Percentiles rank a stretch among this genome's conserved stretches.
phyloP scores from a whole-genome alignment of 2,797 vertebrate genomes.

The Hippocampus kuda region DNA sequence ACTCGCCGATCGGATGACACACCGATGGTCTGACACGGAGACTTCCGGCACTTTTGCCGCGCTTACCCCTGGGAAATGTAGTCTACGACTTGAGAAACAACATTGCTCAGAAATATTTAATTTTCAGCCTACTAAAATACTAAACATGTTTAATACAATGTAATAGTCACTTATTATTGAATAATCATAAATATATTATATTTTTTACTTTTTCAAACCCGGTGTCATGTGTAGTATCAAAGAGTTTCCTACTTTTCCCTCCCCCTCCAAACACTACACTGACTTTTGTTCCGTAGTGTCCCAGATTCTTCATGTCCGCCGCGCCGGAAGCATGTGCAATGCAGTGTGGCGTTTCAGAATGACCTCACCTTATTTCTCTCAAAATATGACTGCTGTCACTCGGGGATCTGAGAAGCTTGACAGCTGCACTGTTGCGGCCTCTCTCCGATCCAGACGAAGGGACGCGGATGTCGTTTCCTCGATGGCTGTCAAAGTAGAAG shows the following conservation, averaged over 20 bases:
- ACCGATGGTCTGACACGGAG: constrained; percentile 24
- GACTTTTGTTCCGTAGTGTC: background rate
- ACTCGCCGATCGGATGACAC: constrained; percentile 57
- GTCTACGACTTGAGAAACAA: constrained; percentile 21
- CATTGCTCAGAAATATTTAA: too few relatives aligned
- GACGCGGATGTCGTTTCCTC: constrained; percentile 11
- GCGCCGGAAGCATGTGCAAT: background rate
- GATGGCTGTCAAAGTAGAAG: constrained; percentile 54
- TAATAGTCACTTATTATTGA: background rate
- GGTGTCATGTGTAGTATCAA: background rate
- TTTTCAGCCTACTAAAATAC: background rate
- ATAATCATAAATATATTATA: background rate
- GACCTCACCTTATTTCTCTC: constrained; percentile 60
- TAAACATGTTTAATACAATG: background rate
- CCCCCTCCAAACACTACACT: background rate
- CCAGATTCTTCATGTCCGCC: background rate
- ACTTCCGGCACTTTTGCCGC: constrained; percentile 57
- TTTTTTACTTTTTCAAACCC: background rate
- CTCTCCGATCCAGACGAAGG: constrained; percentile 32
- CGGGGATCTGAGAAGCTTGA: constrained; percentile 10
- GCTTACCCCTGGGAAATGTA: constrained; percentile 46
- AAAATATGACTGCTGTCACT: constrained; percentile 18
- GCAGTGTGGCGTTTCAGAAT: constrained; percentile 29
- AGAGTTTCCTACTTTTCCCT: background rate
- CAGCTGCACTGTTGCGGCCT: constrained; percentile 6